Evolutionary conservation across 2,797 vertebrate genomes (phyloP).

Genomic region (Moxostoma hubbsi): DNA sequence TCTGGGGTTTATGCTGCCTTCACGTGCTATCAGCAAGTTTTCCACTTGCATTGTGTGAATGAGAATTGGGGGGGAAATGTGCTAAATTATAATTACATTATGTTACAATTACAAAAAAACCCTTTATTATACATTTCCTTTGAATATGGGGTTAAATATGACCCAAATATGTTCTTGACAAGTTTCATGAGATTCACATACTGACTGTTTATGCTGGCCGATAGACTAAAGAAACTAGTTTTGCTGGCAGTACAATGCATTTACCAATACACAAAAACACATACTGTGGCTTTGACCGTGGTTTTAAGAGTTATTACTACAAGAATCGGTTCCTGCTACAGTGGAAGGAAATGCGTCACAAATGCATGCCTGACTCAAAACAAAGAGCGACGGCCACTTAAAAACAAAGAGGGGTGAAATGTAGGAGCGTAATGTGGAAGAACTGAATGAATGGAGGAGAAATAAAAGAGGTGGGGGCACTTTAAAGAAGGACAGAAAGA

Average conservation of each 20-base stretch:
- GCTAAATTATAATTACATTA: not conserved
- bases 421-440: conserved; percentile 74
- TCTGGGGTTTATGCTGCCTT: conserved; percentile 57
- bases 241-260: not conserved
- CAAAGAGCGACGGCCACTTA: conserved; percentile 62
- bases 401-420: conserved; percentile 70
- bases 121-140: too few species aligned
- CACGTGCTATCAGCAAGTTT: too few species aligned
- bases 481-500: conserved; percentile 61
- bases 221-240: conserved; percentile 5
- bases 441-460: conserved; percentile 73
- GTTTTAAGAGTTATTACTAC: conserved; percentile 57
- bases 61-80: not conserved
- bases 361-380: conserved; percentile 63
- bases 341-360: conserved; percentile 85
- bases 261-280: conserved; percentile 14
- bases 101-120: too few species aligned
- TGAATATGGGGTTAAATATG: too few species aligned
- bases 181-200: too few species aligned
- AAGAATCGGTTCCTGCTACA: conserved; percentile 75
- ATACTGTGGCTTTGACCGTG: conserved; percentile 31
- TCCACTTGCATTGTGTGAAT: too few species aligned
- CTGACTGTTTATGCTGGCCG: conserved; percentile 31
- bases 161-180: too few species aligned
- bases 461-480: conserved; percentile 67